Evolutionary conservation across 1,140 invertebrate genomes (phyloP).

Genomic region (Drosophila hydei): DNA sequence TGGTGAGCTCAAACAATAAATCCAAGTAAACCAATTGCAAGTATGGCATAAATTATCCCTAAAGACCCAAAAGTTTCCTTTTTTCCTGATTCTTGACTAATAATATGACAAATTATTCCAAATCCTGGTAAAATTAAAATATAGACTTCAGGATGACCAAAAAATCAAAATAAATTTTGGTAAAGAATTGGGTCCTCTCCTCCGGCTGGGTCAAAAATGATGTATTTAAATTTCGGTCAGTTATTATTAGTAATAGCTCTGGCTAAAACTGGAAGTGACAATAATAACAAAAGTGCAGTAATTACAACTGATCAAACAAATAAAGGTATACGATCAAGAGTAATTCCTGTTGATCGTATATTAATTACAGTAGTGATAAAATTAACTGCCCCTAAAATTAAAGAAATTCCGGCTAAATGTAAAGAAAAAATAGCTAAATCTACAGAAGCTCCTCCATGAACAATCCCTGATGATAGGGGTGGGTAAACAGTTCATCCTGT

Average conservation of each 20-base stretch:
- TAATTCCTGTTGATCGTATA: conserved; percentile 85
- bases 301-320: conserved; percentile 88
- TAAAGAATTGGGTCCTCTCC: conserved; percentile 88
- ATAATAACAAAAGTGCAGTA: conserved; percentile 87
- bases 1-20: too few species aligned
- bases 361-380: conserved; percentile 87
- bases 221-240: conserved; percentile 47
- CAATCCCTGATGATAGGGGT: conserved; percentile 86
- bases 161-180: conserved; percentile 92
- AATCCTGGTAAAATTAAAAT: conserved; percentile 89
- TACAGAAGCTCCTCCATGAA: conserved; percentile 86
- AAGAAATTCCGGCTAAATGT: conserved; percentile 88
- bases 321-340: conserved; percentile 85
- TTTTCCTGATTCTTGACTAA: conserved; percentile 86
- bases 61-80: too few species aligned
- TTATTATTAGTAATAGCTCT: conserved; percentile 89
- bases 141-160: conserved; percentile 91
- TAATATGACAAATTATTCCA: conserved; percentile 88
- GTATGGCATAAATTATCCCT: too few species aligned
- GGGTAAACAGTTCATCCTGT: conserved; percentile 89
- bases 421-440: conserved; percentile 89
- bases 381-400: conserved; percentile 88
- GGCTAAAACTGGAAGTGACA: conserved; percentile 89
- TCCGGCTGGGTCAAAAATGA: conserved; percentile 20
- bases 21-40: too few species aligned